Evolutionary conservation across 2,888 invertebrate genomes (phyloP), one percentile per base, ranked within the genome.

Genomic region (Cheilosia impressa): DNA sequence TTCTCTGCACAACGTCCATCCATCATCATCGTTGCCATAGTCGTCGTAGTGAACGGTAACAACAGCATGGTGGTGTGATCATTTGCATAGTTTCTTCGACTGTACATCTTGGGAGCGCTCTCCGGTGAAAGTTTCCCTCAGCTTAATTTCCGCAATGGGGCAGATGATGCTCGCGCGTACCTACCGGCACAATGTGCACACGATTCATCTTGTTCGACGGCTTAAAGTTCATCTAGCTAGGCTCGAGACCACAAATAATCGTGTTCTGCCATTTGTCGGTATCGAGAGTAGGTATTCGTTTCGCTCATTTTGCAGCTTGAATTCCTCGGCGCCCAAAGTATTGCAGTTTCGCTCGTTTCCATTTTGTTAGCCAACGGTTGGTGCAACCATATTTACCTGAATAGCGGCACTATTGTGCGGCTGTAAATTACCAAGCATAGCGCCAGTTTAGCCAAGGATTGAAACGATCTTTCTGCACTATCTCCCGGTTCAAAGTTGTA

Each of bases 401-500:
- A 38, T 15, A 15, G 22, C 41, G 47, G 47, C 60, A 41, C 45
- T 17, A 43, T 43, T 69, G 19, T 58, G 62, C 13, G 65, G 55
- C 76, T 71, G 65, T 65, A 45, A 69, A 58, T 72, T 66, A 68
- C 57, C 62, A 22, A 19, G 50, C 57, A 77, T 24, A 75, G 83
- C 73, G 68, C 68, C 68, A 83, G 68, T 31, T 63, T 63, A 57
- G 45, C 43, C 69, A 50, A 19, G 45, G 75, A 84, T 68, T 77
- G 78, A 66, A 66, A 43, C 34, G 38, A 63, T 78, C 55, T 83
- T 17, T 34, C 34, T 77, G 47, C 22, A 72, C 68, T 45, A 83
- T 75, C 83, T 63, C 63, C 73, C 84, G 84, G 79, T 75, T 65
- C 75, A 77, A 68, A 83, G 83, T 69, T 83, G 66, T 62, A 50